phyloP scores from a whole-genome alignment of 2,113 vertebrate species.

The Haliaeetus leucogaster region DNA sequence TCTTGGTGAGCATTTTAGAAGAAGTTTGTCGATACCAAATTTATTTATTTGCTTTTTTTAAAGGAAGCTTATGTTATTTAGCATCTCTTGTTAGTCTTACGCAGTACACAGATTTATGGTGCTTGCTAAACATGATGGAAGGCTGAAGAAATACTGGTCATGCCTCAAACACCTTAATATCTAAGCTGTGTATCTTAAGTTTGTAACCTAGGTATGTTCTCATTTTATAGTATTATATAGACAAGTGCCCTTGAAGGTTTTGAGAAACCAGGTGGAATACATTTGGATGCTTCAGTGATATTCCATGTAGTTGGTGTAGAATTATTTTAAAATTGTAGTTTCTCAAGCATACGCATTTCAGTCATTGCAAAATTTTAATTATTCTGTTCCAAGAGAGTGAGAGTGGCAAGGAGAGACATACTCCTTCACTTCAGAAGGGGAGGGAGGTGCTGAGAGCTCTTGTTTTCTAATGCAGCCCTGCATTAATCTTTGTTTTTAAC shows the following conservation, averaged over 20 bases:
- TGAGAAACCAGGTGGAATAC: not conserved
- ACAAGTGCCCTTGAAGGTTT: not conserved
- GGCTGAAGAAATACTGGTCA: not conserved
- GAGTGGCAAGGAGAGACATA: not conserved
- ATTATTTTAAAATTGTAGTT: not conserved
- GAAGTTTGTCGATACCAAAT: too few species aligned
- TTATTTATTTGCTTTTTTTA: not conserved
- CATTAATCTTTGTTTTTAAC: not conserved
- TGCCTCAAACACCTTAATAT: not conserved
- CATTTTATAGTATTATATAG: accelerated
- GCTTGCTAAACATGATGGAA: not conserved
- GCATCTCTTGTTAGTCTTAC: not conserved
- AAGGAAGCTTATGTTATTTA: not conserved
- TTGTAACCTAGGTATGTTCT: not conserved
- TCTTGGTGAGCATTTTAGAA: not conserved
- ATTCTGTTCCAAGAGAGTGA: not conserved
- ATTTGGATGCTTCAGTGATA: not conserved
- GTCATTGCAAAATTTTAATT: not conserved
- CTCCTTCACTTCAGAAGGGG: not conserved
- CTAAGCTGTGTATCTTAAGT: not conserved
- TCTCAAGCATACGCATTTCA: not conserved
- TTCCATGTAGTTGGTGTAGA: not conserved
- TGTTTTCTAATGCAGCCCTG: not conserved
- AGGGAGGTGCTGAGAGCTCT: not conserved
- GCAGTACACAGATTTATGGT: not conserved